Evolutionary conservation across 2,797 vertebrate genomes (phyloP).

Genomic region (Ctenosaura bakeri): DNA sequence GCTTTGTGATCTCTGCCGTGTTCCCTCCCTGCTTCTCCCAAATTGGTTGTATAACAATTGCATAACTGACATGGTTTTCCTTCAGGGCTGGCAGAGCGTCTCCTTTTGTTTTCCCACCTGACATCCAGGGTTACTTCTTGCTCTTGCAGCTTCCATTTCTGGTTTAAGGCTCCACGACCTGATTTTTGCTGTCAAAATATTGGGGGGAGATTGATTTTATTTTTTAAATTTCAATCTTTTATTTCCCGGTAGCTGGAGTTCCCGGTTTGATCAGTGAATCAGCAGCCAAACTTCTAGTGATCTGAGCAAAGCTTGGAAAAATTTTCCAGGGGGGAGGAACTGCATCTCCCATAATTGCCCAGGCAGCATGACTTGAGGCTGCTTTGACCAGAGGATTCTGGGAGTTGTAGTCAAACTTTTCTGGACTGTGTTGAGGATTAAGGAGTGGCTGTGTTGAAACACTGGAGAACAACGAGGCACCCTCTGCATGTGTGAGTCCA

Average conservation of each 20-base stretch:
- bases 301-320: no score
- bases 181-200: background rate
- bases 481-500: background rate
- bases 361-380: background rate
- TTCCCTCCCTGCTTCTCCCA: background rate
- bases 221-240: background rate
- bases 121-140: no score
- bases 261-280: background rate
- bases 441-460: no score
- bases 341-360: background rate
- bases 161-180: background rate
- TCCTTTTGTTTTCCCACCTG: background rate
- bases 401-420: no score
- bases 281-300: no score
- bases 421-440: no score
- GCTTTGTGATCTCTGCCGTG: no score
- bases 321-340: background rate
- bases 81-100: background rate
- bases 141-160: background rate
- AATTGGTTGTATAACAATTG: rapidly evolving
- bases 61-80: conserved; percentile 2
- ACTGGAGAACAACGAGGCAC: no score
- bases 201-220: no score
- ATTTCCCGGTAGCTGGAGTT: background rate
- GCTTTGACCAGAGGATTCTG: no score